These are phyloP conservation scores for Rhimphoctona megacephalus DNA, from an alignment of 2,888 invertebrate species.

Conservation along the genomic window DNA sequence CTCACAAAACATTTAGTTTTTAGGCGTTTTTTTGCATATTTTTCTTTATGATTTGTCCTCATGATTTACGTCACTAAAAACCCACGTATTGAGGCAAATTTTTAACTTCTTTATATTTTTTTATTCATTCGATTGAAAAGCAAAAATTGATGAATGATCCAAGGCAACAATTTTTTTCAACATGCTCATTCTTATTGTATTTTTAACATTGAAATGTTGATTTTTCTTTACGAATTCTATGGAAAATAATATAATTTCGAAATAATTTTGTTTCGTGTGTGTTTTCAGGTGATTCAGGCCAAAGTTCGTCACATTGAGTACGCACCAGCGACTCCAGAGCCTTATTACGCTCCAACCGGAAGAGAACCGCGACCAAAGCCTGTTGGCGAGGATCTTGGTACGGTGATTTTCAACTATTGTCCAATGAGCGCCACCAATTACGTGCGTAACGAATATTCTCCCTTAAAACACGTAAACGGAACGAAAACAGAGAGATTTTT, in stretches of 20 bases:
- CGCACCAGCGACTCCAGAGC: constrained; percentile 91
- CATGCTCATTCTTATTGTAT: neutral
- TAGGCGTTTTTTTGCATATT: neutral
- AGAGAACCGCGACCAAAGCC: constrained; percentile 94
- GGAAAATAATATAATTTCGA: no score
- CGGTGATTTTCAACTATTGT: constrained; percentile 93
- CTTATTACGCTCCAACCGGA: constrained; percentile 92
- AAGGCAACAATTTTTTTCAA: neutral
- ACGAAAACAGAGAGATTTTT: constrained; percentile 35
- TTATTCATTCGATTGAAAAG: neutral
- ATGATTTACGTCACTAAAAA: neutral
- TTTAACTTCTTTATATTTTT: neutral
- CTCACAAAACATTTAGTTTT: neutral
- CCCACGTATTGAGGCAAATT: neutral
- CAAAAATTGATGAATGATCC: neutral
- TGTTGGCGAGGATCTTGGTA: constrained; percentile 94
- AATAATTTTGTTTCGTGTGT: neutral
- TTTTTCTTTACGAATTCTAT: neutral
- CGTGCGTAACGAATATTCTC: constrained; percentile 86
- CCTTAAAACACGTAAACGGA: neutral
- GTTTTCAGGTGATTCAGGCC: constrained; percentile 91
- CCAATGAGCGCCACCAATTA: constrained; percentile 95
- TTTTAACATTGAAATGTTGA: neutral
- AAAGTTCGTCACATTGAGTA: constrained; percentile 92
- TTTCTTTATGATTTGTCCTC: neutral